These are phyloP conservation scores for Dendronephthya gigantea DNA, from an alignment of 64 coral and sea anemone genomes.

Conservation along the genomic window DNA sequence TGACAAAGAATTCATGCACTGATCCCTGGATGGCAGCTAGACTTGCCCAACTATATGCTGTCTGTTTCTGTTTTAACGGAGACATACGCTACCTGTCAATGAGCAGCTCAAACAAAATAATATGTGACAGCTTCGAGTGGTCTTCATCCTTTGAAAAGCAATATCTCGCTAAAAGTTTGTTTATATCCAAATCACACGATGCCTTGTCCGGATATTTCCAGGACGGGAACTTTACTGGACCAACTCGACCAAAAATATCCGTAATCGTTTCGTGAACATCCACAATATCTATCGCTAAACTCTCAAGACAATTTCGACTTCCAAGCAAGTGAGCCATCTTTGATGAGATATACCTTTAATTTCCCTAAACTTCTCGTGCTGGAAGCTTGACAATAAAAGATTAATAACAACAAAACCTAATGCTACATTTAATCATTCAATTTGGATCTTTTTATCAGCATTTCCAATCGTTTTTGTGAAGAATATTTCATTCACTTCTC, in stretches of 20 bases:
- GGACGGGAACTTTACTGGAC: conserved; percentile 65
- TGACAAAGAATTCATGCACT: too few species aligned
- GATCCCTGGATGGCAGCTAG: too few species aligned
- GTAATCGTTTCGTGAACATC: conserved; percentile 63
- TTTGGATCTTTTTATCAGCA: too few species aligned
- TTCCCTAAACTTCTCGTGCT: background rate
- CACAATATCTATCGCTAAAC: conserved; percentile 55
- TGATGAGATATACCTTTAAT: background rate
- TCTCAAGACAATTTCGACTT: conserved; percentile 62
- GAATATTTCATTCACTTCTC: too few species aligned
- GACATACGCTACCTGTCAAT: conserved; percentile 68
- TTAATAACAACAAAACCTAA: too few species aligned
- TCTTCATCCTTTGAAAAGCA: conserved; percentile 81
- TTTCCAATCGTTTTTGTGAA: too few species aligned
- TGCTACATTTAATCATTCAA: too few species aligned
- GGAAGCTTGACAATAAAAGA: background rate
- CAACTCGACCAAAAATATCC: conserved; percentile 75
- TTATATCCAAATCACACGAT: conserved; percentile 81
- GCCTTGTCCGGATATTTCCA: conserved; percentile 98
- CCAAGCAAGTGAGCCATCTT: conserved; percentile 86
- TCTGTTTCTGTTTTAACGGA: background rate
- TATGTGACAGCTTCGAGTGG: conserved; percentile 85
- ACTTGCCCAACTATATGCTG: background rate
- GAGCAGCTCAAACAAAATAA: conserved; percentile 89
- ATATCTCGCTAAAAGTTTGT: conserved; percentile 70